Evolutionary conservation across 2,888 invertebrate species (phyloP).

Genomic region (Acholoe squamosa): DNA sequence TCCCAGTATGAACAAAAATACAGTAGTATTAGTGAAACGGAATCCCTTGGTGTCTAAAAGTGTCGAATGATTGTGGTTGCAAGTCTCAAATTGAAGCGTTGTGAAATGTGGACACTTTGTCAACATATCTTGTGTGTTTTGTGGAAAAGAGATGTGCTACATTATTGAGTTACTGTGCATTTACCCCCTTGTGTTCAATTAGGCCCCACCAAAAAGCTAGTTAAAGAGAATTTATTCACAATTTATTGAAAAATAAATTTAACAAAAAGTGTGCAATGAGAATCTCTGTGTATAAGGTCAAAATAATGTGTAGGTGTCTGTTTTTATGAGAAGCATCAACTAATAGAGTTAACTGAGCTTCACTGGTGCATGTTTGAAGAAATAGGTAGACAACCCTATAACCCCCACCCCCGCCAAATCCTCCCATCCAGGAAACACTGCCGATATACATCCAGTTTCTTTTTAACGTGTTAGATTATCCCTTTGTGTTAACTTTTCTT

Average conservation of each 20-base stretch:
- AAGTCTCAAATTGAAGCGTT: neutral
- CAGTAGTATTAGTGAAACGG: neutral
- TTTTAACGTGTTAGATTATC: no score
- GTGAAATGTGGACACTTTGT: neutral
- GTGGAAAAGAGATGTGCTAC: neutral
- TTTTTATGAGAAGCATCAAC: no score
- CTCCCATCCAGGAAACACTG: no score
- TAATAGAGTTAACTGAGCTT: no score
- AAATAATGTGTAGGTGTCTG: neutral
- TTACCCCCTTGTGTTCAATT: conserved; percentile 4
- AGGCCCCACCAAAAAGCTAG: neutral
- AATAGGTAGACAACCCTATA: no score
- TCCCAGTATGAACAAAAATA: neutral
- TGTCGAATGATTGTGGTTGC: conserved; percentile 3
- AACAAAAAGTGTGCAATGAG: neutral
- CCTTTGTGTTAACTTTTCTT: no score
- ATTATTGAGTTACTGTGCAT: neutral
- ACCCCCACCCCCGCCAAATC: no score
- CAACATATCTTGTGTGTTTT: neutral
- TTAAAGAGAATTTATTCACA: neutral
- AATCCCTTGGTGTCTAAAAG: neutral
- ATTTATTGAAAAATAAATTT: neutral
- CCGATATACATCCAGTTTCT: no score
- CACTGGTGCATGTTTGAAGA: no score
- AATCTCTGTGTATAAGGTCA: neutral